Evolutionary conservation across 2,113 vertebrate genomes (phyloP).

Genomic region (Phylloscopus whistleri): DNA sequence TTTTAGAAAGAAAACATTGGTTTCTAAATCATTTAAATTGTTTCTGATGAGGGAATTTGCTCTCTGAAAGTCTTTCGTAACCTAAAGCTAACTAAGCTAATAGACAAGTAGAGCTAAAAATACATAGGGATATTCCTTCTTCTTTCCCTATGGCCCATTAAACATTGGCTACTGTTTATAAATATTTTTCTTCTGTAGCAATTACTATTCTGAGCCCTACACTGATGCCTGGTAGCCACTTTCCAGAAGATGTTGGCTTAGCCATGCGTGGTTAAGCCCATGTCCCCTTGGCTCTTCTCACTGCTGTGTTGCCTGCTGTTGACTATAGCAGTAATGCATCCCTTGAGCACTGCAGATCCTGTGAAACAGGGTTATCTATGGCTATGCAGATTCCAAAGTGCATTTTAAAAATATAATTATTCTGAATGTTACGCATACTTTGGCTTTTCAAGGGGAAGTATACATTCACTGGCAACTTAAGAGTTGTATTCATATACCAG

Average conservation of each 20-base stretch:
- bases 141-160: background rate
- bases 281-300: background rate
- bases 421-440: background rate
- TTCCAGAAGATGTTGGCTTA: background rate
- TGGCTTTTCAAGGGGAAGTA: background rate
- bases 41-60: background rate
- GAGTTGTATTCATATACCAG: background rate
- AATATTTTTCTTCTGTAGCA: background rate
- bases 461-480: background rate
- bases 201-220: background rate
- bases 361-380: background rate
- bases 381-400: background rate
- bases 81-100: background rate
- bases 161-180: background rate
- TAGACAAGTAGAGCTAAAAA: background rate
- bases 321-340: background rate
- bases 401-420: background rate
- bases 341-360: background rate
- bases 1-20: background rate
- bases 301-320: background rate
- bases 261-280: accelerated
- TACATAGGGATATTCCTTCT: background rate
- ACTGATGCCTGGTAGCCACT: background rate
- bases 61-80: background rate
- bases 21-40: background rate